A percentile compares a stretch with the other conserved stretches of the same genome.
Evolutionary conservation across 92 coral and sea anemone genomes (phyloP).

Genomic region (Porites divaricata): DNA sequence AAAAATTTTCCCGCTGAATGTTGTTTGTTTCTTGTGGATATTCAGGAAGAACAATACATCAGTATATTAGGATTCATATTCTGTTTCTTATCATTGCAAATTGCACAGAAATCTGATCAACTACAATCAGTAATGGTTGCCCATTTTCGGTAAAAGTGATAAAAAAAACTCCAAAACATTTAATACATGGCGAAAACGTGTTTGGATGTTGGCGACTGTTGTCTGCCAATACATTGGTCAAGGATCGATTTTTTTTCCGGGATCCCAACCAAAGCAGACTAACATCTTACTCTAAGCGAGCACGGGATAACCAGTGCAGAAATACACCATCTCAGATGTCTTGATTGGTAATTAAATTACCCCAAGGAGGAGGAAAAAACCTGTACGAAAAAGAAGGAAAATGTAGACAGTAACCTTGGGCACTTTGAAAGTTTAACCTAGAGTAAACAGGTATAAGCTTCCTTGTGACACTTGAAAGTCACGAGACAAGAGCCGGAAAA

Average conservation of each 20-base stretch:
- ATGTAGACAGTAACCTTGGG: constrained; percentile 8
- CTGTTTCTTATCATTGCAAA: no score
- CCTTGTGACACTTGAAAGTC: not conserved
- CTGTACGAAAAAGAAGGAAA: constrained; percentile 19
- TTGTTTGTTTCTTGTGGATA: no score
- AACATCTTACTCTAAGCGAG: not conserved
- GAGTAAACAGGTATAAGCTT: not conserved
- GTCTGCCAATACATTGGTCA: not conserved
- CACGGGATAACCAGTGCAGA: not conserved
- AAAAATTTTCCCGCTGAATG: no score
- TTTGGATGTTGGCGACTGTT: not conserved
- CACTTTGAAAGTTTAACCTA: not conserved
- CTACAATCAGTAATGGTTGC: no score
- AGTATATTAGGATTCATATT: no score
- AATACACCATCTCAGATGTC: constrained; percentile 7
- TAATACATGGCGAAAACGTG: not conserved
- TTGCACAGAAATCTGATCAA: no score
- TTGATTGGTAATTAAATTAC: constrained; percentile 4
- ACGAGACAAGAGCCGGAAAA: not conserved
- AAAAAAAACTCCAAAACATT: no score
- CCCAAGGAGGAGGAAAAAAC: constrained; percentile 16
- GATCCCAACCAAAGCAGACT: not conserved
- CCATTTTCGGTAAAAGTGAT: no score
- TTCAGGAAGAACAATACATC: no score
- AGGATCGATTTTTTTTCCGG: not conserved